These are phyloP conservation scores for Seira sanloemensis DNA, from an alignment of 2,888 invertebrate genomes.

Conservation along the genomic window DNA sequence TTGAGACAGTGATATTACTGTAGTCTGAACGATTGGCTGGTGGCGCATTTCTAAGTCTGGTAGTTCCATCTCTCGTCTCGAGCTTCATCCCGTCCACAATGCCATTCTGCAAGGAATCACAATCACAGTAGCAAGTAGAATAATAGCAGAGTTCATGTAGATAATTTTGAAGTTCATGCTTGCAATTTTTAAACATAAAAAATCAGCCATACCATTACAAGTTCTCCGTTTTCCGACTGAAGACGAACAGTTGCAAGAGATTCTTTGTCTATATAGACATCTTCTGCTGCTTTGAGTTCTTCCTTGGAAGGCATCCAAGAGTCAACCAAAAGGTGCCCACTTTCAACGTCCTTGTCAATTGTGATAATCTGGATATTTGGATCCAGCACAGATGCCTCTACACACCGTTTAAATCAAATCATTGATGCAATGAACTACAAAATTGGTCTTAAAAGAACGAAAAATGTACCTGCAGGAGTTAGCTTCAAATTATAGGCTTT, in stretches of 20 bases:
- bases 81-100: conserved; percentile 12
- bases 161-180: no score
- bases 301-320: conserved; percentile 33
- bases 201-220: neutral
- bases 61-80: neutral
- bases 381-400: conserved; percentile 18
- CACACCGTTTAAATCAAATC: neutral
- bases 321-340: neutral
- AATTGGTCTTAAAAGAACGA: no score
- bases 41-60: neutral
- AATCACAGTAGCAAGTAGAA: no score
- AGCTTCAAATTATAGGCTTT: neutral
- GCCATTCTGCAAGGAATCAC: neutral
- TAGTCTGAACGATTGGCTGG: neutral
- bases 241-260: conserved; percentile 34
- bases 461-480: conserved; percentile 6
- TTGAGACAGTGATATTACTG: neutral
- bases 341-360: neutral
- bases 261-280: conserved; percentile 27
- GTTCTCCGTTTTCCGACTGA: neutral
- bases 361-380: conserved; percentile 25
- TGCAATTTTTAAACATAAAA: no score
- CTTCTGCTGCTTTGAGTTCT: conserved; percentile 1
- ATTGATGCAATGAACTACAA: no score
- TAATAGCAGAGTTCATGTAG: no score